Evolutionary conservation across 2,797 vertebrate species (phyloP).

Genomic region (Graptemys geographica): DNA sequence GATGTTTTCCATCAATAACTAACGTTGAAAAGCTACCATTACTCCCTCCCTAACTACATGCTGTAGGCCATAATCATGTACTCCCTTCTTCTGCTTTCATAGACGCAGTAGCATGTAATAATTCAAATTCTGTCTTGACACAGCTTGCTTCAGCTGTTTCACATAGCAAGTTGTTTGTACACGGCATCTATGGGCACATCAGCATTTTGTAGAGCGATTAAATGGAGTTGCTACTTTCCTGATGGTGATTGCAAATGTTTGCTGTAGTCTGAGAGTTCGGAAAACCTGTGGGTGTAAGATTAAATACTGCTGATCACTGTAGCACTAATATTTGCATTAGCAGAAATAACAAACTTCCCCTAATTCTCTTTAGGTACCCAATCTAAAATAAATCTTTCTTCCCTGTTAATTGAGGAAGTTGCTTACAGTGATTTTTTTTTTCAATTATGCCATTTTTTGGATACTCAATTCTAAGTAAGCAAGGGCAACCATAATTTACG

Average conservation of each 20-base stretch:
- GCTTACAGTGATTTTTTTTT: neutral
- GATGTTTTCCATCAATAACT: constrained; percentile 80
- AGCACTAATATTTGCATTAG: neutral
- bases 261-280: neutral
- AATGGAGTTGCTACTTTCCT: constrained; percentile 63
- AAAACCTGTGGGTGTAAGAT: constrained; percentile 24
- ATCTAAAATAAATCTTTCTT: neutral
- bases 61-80: constrained; percentile 73
- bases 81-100: constrained; percentile 77
- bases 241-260: constrained; percentile 19
- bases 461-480: neutral
- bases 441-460: neutral
- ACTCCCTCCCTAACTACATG: constrained; percentile 75
- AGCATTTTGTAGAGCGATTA: constrained; percentile 73
- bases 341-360: neutral
- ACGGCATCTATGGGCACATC: constrained; percentile 72
- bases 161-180: constrained; percentile 76
- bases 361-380: neutral
- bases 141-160: constrained; percentile 82
- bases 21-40: constrained; percentile 68
- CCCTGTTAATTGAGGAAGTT: neutral
- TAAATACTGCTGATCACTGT: neutral
- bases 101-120: constrained; percentile 76
- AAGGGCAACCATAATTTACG: neutral
- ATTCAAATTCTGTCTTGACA: constrained; percentile 80